A percentile compares a stretch with the other conserved stretches of the same genome.
Evolutionary conservation across 2,888 invertebrate genomes (phyloP).

Genomic region (Stenchaetothrips biformis): DNA sequence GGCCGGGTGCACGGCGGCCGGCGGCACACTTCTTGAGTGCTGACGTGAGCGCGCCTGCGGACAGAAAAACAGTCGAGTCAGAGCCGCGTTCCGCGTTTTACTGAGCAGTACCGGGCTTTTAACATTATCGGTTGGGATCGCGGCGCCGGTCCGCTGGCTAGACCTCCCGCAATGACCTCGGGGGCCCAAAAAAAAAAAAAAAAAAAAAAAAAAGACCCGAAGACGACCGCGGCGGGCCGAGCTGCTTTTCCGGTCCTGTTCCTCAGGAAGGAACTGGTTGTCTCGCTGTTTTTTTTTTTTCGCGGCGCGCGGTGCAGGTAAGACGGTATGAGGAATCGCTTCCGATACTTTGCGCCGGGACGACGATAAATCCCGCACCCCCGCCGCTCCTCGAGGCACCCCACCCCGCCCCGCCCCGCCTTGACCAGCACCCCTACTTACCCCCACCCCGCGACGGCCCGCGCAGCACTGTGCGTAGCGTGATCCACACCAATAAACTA

Average conservation of each 20-base stretch:
- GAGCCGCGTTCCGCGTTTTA: too few species aligned
- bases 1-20: not conserved
- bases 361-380: not conserved
- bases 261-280: too few species aligned
- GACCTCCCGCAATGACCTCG: too few species aligned
- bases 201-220: too few species aligned
- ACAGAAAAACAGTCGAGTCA: too few species aligned
- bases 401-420: not conserved
- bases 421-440: not conserved
- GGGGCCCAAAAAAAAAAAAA: too few species aligned
- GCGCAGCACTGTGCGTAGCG: not conserved
- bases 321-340: slow-evolving; percentile 12
- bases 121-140: too few species aligned
- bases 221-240: not conserved
- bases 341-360: slow-evolving; percentile 22
- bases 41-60: too few species aligned
- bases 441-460: not conserved
- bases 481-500: slow-evolving; percentile 17
- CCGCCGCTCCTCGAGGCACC: not conserved
- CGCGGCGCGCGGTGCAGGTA: not conserved
- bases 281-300: too few species aligned
- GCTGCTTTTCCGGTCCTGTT: too few species aligned
- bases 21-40: not conserved
- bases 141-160: too few species aligned
- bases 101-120: too few species aligned